Evolutionary conservation across 2,797 vertebrate species (phyloP).

Genomic region (Rhynchonycteris naso): DNA sequence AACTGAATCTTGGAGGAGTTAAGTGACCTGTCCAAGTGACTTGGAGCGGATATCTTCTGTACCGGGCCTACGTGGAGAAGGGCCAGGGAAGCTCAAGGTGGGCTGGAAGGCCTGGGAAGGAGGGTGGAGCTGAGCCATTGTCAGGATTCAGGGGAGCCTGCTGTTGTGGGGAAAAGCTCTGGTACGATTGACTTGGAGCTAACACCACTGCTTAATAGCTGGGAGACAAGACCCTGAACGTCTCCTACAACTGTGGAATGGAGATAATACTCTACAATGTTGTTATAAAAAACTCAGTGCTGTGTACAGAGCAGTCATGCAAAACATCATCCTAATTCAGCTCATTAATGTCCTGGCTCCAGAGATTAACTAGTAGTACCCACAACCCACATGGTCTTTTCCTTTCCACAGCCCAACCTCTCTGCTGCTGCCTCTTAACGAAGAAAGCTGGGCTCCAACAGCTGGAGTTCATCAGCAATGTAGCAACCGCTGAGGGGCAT

Average conservation of each 20-base stretch:
- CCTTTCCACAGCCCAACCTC: not conserved
- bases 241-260: not conserved
- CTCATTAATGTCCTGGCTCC: not conserved
- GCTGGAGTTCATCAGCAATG: not conserved
- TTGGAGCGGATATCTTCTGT: not conserved
- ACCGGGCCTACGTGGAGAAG: not conserved
- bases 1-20: not conserved
- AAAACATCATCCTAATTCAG: not conserved
- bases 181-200: not conserved
- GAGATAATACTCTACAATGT: not conserved
- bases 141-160: not conserved
- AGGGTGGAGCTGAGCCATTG: rapidly evolving
- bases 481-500: not conserved
- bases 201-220: not conserved
- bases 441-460: not conserved
- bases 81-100: not conserved
- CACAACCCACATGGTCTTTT: not conserved
- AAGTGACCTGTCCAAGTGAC: not conserved
- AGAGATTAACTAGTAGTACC: not conserved
- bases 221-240: not conserved
- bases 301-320: not conserved
- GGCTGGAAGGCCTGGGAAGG: too few relatives aligned
- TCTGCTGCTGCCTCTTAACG: not conserved
- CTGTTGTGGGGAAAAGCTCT: not conserved
- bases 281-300: not conserved